A percentile compares a stretch with the other conserved stretches of the same genome.
Conservation (phyloP, 2,888 invertebrate genomes). For the Aphrophora alni region DNA sequence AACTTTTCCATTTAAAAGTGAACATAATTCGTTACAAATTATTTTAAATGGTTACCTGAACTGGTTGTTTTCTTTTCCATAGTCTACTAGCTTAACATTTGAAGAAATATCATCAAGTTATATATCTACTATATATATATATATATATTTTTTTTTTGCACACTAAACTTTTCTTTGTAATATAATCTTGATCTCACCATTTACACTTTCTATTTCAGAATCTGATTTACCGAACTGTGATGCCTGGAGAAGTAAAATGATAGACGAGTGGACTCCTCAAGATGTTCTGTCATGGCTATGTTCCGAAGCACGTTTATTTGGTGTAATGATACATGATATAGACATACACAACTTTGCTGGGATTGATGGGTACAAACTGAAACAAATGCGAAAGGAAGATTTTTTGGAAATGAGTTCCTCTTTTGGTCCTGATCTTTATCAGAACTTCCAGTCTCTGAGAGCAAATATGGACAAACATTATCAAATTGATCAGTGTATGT, state of each 20-base stretch:
- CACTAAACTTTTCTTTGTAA: too few relatives aligned
- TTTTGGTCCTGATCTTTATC: background rate
- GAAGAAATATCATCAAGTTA: too few relatives aligned
- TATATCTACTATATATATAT: too few relatives aligned
- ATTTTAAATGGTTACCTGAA: too few relatives aligned
- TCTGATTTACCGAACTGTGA: background rate
- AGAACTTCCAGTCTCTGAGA: background rate
- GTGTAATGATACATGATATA: slow-evolving; percentile 53
- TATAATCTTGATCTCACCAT: too few relatives aligned
- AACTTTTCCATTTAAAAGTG: too few relatives aligned
- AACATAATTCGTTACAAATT: too few relatives aligned
- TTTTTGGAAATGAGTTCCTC: slow-evolving; percentile 43
- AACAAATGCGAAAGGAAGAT: slow-evolving; percentile 58
- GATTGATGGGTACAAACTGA: slow-evolving; percentile 58
- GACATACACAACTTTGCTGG: slow-evolving; percentile 59
- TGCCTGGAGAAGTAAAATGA: slow-evolving; percentile 63
- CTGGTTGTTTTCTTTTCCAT: too few relatives aligned
- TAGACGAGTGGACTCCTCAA: slow-evolving; percentile 63
- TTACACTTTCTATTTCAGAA: background rate
- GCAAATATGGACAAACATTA: background rate
- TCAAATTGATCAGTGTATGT: background rate
- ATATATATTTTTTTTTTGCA: too few relatives aligned
- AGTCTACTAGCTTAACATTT: too few relatives aligned
- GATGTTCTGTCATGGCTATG: slow-evolving; percentile 65
- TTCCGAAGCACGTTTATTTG: background rate